These are phyloP conservation scores for Xylophagus ater DNA, from an alignment of 2,888 invertebrate species.

Conservation along the genomic window DNA sequence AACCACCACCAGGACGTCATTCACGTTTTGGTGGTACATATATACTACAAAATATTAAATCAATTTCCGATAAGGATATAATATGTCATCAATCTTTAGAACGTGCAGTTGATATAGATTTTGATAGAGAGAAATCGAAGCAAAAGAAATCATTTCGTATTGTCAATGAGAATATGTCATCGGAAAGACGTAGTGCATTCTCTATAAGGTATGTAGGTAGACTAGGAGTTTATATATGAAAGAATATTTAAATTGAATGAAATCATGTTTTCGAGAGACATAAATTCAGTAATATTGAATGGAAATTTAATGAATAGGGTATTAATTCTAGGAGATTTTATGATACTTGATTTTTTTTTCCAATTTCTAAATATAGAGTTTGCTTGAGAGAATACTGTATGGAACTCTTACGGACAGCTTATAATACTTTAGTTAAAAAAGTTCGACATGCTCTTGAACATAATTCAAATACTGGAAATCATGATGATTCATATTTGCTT, in stretches of 20 bases:
- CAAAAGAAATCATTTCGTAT: constrained; percentile 66
- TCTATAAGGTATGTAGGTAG: constrained; percentile 61
- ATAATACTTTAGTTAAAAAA: constrained; percentile 84
- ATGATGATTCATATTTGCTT: constrained; percentile 89
- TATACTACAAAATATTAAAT: constrained; percentile 85
- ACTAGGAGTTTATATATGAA: too few relatives aligned
- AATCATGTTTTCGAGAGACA: too few relatives aligned
- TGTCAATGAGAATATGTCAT: constrained; percentile 50
- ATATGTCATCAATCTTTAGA: constrained; percentile 80
- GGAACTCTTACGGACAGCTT: constrained; percentile 83
- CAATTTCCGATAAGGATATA: constrained; percentile 78
- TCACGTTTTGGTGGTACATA: constrained; percentile 92
- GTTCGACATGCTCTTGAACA: constrained; percentile 66
- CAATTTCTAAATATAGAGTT: constrained; percentile 53
- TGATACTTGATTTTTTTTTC: constrained; percentile 9
- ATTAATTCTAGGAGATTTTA: not conserved
- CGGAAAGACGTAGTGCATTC: constrained; percentile 73
- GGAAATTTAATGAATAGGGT: not conserved
- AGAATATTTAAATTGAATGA: not conserved
- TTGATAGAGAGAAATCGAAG: constrained; percentile 62
- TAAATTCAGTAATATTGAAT: not conserved
- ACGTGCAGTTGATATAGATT: constrained; percentile 64
- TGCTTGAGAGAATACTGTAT: constrained; percentile 90
- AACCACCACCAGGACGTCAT: constrained; percentile 48
- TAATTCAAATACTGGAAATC: constrained; percentile 53